Percentiles rank a stretch among this genome's conserved stretches.
These are phyloP conservation scores for Enteromius trimaculatus DNA, from an alignment of 2,797 vertebrate species.

Conservation along the genomic window DNA sequence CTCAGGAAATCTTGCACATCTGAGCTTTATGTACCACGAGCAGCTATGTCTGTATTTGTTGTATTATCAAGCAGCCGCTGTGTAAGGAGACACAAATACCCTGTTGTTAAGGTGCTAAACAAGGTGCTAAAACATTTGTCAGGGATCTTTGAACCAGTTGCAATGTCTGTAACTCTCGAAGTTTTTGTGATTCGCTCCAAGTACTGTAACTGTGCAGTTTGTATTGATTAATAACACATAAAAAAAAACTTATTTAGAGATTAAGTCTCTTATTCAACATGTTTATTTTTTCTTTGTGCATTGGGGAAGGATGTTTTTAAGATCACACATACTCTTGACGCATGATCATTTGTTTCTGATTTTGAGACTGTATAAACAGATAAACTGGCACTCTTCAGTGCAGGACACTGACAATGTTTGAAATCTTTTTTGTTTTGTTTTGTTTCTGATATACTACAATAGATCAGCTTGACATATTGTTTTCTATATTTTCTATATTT, in stretches of 20 bases:
- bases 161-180: background rate
- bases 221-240: conserved; percentile 7
- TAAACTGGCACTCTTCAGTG: conserved; percentile 34
- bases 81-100: conserved; percentile 14
- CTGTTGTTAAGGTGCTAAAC: conserved; percentile 32
- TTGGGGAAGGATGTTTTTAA: conserved; percentile 9
- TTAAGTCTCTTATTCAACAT: background rate
- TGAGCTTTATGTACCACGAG: conserved; percentile 43
- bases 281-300: background rate
- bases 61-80: background rate
- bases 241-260: background rate
- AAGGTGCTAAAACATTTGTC: conserved; percentile 34
- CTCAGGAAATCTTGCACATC: conserved; percentile 48
- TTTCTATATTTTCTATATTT: conserved; percentile 19
- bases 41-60: conserved; percentile 45
- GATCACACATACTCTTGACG: background rate
- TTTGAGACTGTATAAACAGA: conserved; percentile 8
- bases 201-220: conserved; percentile 36
- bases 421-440: background rate
- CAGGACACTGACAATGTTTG: conserved; percentile 42
- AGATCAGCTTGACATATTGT: conserved; percentile 17
- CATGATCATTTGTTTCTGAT: conserved; percentile 7
- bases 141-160: conserved; percentile 34
- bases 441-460: background rate
- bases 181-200: conserved; percentile 22